A percentile compares a stretch with the other conserved stretches of the same genome.
Evolutionary conservation across 2,888 invertebrate species (phyloP).

Genomic region (Chalcosyrphus nemorum): DNA sequence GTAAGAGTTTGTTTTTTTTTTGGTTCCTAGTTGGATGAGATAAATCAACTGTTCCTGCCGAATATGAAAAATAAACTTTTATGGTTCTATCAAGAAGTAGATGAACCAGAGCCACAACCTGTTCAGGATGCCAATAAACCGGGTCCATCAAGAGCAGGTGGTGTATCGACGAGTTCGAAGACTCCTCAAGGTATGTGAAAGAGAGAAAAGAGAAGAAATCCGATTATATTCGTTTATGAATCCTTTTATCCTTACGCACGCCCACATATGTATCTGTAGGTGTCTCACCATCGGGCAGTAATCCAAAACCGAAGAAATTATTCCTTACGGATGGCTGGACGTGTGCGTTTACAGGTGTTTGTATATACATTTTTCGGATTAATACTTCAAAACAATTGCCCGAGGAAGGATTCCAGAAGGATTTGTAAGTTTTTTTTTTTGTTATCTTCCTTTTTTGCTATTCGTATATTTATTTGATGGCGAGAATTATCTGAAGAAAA

Average conservation of each 20-base stretch:
- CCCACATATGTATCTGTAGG: slow-evolving; percentile 75
- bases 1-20: background rate
- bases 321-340: slow-evolving; percentile 94
- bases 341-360: slow-evolving; percentile 90
- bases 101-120: slow-evolving; percentile 85
- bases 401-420: slow-evolving; percentile 96
- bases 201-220: background rate
- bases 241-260: slow-evolving; percentile 32
- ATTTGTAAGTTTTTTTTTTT: slow-evolving; percentile 83
- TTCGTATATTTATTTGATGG: background rate
- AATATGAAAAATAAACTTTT: slow-evolving; percentile 92
- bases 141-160: slow-evolving; percentile 83
- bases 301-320: slow-evolving; percentile 87
- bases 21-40: slow-evolving; percentile 88
- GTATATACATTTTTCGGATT: slow-evolving; percentile 93
- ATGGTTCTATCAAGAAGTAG: slow-evolving; percentile 95
- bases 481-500: background rate
- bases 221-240: slow-evolving; percentile 8
- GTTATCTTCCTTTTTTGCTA: background rate
- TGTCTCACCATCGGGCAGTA: slow-evolving; percentile 80
- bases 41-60: slow-evolving; percentile 92
- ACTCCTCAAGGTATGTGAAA: slow-evolving; percentile 80
- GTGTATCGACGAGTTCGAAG: slow-evolving; percentile 81
- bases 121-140: slow-evolving; percentile 81
- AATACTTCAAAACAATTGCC: slow-evolving; percentile 92